Base-by-base conservation (phyloP, 2,888 invertebrate genomes). In the Trisateles emortualis region DNA sequence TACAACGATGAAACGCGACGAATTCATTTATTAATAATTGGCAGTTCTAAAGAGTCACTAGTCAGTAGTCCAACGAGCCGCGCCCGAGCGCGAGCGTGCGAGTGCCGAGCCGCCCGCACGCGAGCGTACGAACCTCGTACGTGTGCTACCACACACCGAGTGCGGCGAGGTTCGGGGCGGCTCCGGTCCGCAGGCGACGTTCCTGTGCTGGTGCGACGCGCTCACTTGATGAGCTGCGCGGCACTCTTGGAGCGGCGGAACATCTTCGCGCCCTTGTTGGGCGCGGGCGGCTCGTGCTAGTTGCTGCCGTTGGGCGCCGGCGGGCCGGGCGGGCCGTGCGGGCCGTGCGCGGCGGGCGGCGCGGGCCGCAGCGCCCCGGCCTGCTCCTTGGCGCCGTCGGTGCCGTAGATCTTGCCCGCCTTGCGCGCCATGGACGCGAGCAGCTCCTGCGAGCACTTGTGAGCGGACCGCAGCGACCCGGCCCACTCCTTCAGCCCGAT, bases 401-500 rank as follows among this genome's bases (percentile, higher is more conserved):
- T 98, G 74, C 99, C 99, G 93, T 99, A 99, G 79, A 99, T 99
- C 94, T 98, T 99, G 72, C 99, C 99, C 30, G 99, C 99, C 92
- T 99, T 99, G 86, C 97, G 97, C 61, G 99, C 99, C 98, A 99
- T 99, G 44, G 97, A 98, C 48, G 98, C 98, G 56, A 99, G 94
- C 76, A 99, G 95, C 87, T 99, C 99, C 84, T 97, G 96, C 2
- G 99, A 99, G 82, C 97, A 95, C 91, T 98, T 98, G 94, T 99
- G 99, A 29, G 99, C 99, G 19, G 98, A 96, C 65, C 98, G 96
- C 74, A 99, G 94, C 45, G 99, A 99, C 58, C 97, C 94, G 66
- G 98, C 97, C 99, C 99, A 99, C 88, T 99, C 99, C 83, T 98
- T 99, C 72, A 99, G 95, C 59, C 99, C 98, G 83, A 99, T 99